A percentile compares a stretch with the other conserved stretches of the same genome.
Conservation (phyloP, 2,888 invertebrate genomes). For the Camponotus fellah region DNA sequence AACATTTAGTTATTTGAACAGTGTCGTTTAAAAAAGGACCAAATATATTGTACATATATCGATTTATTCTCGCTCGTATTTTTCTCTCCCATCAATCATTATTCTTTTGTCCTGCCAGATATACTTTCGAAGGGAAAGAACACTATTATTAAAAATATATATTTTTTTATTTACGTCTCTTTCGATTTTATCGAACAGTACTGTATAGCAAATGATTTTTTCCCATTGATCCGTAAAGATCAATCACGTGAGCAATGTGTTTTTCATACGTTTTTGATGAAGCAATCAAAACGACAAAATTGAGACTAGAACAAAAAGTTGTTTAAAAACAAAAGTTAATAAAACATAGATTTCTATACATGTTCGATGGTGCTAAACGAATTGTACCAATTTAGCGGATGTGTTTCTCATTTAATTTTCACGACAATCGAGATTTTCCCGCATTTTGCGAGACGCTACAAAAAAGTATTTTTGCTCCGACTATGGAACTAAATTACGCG, state of each 20-base stretch:
- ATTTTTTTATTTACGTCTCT: not conserved
- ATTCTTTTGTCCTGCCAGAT: not conserved
- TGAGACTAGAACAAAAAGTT: not conserved
- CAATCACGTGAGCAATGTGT: not conserved
- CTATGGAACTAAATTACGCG: slow-evolving; percentile 14
- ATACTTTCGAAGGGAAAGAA: not conserved
- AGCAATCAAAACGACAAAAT: not conserved
- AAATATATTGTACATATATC: not conserved
- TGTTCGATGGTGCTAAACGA: not conserved
- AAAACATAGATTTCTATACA: not conserved
- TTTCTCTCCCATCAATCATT: slow-evolving; percentile 20
- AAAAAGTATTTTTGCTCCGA: slow-evolving; percentile 1
- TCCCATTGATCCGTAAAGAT: not conserved
- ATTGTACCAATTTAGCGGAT: slow-evolving; percentile 13
- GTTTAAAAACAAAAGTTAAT: not conserved
- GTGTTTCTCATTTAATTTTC: slow-evolving; percentile 31
- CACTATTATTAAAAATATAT: not conserved
- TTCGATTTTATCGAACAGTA: not conserved
- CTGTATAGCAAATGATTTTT: not conserved
- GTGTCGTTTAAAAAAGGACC: slow-evolving; percentile 24
- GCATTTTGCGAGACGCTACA: slow-evolving; percentile 6
- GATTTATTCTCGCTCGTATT: slow-evolving; percentile 13
- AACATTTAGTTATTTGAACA: slow-evolving; percentile 34
- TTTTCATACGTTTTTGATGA: not conserved
- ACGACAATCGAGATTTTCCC: slow-evolving; percentile 7